Percentiles rank a stretch among this genome's conserved stretches.
Evolutionary conservation across 2,113 vertebrate species (phyloP).

Genomic region (Leuciscus idus): DNA sequence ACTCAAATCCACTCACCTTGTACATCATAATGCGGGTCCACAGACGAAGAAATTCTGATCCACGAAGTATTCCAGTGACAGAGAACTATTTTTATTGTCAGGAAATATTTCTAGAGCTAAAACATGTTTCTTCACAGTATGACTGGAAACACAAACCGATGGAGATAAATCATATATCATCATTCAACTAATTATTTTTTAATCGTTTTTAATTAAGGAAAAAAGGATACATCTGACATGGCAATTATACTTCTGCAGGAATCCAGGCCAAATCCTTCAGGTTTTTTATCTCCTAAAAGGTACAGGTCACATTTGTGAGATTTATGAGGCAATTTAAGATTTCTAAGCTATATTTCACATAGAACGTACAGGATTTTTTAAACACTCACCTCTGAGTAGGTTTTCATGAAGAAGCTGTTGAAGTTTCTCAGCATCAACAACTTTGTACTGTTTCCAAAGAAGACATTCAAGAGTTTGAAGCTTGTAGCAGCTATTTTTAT

Average conservation of each 20-base stretch:
- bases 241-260: constrained; percentile 75
- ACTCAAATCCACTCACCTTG: constrained; percentile 61
- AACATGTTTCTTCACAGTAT: neutral
- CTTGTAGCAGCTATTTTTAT: neutral
- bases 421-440: constrained; percentile 70
- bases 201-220: neutral
- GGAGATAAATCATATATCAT: neutral
- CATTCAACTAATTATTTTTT: neutral
- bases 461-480: neutral
- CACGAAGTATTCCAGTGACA: constrained; percentile 67
- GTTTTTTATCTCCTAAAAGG: constrained; percentile 58
- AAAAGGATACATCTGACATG: constrained; percentile 75
- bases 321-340: neutral
- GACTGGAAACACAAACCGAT: neutral
- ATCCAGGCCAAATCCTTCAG: constrained; percentile 69
- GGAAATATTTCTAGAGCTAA: constrained; percentile 34
- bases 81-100: constrained; percentile 65
- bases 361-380: neutral
- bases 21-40: constrained; percentile 64
- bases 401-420: constrained; percentile 68
- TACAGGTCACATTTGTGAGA: neutral
- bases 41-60: constrained; percentile 65
- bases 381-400: constrained; percentile 60
- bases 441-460: constrained; percentile 60
- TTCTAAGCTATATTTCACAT: neutral